Conservation (phyloP, 2,888 invertebrate genomes). For the Tuta absoluta region DNA sequence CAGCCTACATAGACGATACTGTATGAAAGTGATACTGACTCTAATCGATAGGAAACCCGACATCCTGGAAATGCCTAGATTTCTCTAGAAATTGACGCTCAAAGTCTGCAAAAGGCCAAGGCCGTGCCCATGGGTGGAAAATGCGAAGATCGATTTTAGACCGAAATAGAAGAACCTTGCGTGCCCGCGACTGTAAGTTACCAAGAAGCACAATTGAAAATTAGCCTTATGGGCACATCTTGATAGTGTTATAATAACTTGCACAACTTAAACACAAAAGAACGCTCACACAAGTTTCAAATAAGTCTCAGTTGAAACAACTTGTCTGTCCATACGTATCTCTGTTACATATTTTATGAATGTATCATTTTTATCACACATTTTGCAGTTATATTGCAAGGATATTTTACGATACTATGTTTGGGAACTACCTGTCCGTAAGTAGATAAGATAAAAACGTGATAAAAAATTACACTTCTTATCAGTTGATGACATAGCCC, state of each 20-base stretch:
- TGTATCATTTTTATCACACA: not conserved
- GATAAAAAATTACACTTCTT: conserved; percentile 37
- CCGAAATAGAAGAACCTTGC: conserved; percentile 4
- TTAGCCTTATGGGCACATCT: conserved; percentile 11
- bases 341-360: not conserved
- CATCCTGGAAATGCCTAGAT: conserved; percentile 52
- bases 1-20: conserved; percentile 36
- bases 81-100: conserved; percentile 14
- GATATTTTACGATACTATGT: conserved; percentile 42
- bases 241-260: not conserved
- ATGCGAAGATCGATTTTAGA: conserved; percentile 9
- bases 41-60: conserved; percentile 56
- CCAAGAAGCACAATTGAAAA: conserved; percentile 12
- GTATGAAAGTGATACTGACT: conserved; percentile 44
- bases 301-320: not conserved
- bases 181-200: not conserved
- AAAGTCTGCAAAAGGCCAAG: conserved; percentile 1
- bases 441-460: conserved; percentile 55
- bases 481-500: conserved; percentile 59
- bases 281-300: not conserved
- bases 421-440: conserved; percentile 56
- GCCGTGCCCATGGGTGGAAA: not conserved
- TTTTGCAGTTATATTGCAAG: conserved; percentile 30
- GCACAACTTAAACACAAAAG: conserved; percentile 19
- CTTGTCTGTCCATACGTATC: not conserved